Evolutionary conservation across 2,888 invertebrate genomes (phyloP).

Genomic region (Aleiodes testaceus): DNA sequence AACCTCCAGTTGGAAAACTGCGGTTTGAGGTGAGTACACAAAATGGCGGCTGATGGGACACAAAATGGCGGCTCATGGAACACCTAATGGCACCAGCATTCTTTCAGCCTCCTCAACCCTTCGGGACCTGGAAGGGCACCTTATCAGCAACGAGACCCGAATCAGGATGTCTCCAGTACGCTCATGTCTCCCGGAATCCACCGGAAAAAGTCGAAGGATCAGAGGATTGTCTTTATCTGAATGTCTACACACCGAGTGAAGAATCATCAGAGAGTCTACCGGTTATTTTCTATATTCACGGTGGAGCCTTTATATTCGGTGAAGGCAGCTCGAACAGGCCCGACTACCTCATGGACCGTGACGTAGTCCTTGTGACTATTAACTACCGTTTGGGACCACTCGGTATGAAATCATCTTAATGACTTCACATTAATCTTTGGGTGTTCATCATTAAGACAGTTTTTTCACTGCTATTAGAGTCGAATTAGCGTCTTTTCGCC

Average conservation of each 20-base stretch:
- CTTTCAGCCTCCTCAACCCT: constrained; percentile 51
- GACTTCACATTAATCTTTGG: constrained; percentile 10
- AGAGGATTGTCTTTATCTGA: constrained; percentile 57
- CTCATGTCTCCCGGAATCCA: constrained; percentile 44
- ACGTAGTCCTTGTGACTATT: constrained; percentile 79
- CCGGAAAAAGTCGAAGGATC: constrained; percentile 49
- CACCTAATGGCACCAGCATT: background rate
- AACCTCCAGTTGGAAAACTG: constrained; percentile 49
- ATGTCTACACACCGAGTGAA: constrained; percentile 51
- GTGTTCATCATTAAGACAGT: background rate
- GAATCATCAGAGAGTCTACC: constrained; percentile 46
- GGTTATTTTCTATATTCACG: constrained; percentile 56
- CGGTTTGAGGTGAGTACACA: constrained; percentile 48
- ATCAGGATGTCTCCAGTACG: constrained; percentile 51
- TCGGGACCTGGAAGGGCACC: constrained; percentile 49
- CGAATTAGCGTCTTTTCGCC: background rate
- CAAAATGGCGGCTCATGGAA: too few species aligned
- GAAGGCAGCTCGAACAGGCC: constrained; percentile 75
- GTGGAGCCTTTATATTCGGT: constrained; percentile 76
- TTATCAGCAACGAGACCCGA: constrained; percentile 48
- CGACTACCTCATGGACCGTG: constrained; percentile 76
- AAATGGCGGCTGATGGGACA: too few species aligned
- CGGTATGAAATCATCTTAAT: constrained; percentile 70
- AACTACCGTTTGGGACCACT: constrained; percentile 81
- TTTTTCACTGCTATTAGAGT: background rate